Conservation (phyloP, 64 coral and sea anemone species). For the Astreopora myriophthalma region DNA sequence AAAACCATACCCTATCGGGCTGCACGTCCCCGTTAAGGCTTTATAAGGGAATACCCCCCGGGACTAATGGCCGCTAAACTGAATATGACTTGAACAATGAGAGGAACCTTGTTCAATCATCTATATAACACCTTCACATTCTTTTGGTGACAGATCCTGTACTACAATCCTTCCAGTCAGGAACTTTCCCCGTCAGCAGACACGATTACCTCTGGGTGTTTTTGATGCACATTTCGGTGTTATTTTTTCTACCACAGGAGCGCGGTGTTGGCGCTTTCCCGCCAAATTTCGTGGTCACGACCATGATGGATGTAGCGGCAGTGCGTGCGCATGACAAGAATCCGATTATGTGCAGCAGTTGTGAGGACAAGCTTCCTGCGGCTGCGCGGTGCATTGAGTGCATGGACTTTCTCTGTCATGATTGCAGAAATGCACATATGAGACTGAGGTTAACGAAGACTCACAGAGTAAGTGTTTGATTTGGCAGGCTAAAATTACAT, state of each 20-base stretch:
- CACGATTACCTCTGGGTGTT: too few relatives aligned
- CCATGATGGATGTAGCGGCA: slow-evolving; percentile 97
- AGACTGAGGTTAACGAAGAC: slow-evolving; percentile 94
- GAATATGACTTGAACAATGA: too few relatives aligned
- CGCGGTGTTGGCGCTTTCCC: slow-evolving; percentile 86
- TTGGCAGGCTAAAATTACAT: not conserved
- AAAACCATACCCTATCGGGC: too few relatives aligned
- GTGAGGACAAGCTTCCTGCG: slow-evolving; percentile 97
- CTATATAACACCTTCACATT: too few relatives aligned
- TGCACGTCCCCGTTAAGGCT: too few relatives aligned
- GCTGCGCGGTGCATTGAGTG: slow-evolving; percentile 97
- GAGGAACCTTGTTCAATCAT: too few relatives aligned
- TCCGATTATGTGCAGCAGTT: slow-evolving; percentile 97
- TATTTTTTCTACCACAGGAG: slow-evolving; percentile 62
- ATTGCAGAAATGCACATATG: slow-evolving; percentile 95
- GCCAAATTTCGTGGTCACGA: slow-evolving; percentile 99
- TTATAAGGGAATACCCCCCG: too few relatives aligned
- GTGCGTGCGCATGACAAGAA: slow-evolving; percentile 89
- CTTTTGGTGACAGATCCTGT: too few relatives aligned
- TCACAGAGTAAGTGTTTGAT: slow-evolving; percentile 67
- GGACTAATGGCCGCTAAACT: too few relatives aligned
- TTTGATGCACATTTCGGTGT: too few relatives aligned
- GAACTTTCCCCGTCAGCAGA: too few relatives aligned
- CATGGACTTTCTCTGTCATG: slow-evolving; percentile 98
- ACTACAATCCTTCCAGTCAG: too few relatives aligned